A percentile compares a stretch with the other conserved stretches of the same genome.
Conservation (phyloP, 2,888 invertebrate species). For the Asteroscopus sphinx region DNA sequence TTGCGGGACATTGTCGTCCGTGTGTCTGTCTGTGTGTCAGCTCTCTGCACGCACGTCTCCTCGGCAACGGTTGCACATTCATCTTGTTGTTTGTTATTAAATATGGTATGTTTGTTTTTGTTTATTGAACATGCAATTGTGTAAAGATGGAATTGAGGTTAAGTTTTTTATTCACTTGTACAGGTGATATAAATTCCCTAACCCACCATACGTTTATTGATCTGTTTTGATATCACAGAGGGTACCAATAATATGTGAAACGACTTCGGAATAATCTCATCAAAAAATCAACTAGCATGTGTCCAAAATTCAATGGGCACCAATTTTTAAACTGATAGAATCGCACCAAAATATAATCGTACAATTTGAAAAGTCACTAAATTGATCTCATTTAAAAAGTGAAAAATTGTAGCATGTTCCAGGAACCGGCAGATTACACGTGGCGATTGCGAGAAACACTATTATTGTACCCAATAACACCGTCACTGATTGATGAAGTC, state of each 20-base stretch:
- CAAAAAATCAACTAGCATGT: constrained; percentile 27
- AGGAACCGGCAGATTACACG: constrained; percentile 80
- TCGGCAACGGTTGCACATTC: constrained; percentile 44
- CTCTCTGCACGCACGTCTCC: constrained; percentile 46
- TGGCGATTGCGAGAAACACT: constrained; percentile 76
- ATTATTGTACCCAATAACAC: constrained; percentile 87
- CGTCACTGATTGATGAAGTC: constrained; percentile 87
- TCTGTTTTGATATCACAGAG: constrained; percentile 11
- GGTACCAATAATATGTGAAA: constrained; percentile 1
- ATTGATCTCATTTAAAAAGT: constrained; percentile 79
- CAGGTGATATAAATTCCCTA: too few relatives aligned
- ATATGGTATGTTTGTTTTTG: constrained; percentile 14
- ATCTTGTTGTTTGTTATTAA: constrained; percentile 51
- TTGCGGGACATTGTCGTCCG: constrained; percentile 52
- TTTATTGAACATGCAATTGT: neutral
- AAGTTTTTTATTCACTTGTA: neutral
- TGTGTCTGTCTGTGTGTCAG: constrained; percentile 19
- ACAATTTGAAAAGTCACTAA: constrained; percentile 64
- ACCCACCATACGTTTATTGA: too few relatives aligned
- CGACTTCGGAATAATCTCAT: constrained; percentile 27
- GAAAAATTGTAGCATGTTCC: constrained; percentile 80
- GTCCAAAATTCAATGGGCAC: constrained; percentile 46
- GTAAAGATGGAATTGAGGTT: neutral
- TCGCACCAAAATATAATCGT: constrained; percentile 49
- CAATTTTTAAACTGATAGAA: constrained; percentile 60